Percentiles rank a stretch among this genome's conserved stretches.
These are phyloP conservation scores for Amyelois transitella DNA, from an alignment of 1,140 invertebrate species.

Conservation along the genomic window DNA sequence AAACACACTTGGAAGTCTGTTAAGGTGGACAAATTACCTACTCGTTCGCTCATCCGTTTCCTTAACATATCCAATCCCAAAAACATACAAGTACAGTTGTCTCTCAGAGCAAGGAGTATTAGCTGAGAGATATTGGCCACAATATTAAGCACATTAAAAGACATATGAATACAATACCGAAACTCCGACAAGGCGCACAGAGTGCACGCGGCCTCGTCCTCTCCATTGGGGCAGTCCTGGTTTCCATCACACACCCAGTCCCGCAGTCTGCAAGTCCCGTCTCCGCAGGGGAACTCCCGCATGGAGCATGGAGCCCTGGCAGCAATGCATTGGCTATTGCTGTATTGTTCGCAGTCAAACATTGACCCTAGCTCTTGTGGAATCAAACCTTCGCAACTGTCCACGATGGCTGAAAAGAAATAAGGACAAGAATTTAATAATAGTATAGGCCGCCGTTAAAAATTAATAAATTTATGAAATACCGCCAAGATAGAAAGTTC, in stretches of 20 bases:
- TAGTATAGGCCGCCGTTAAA: too few species aligned
- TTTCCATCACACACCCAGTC: slow-evolving; percentile 81
- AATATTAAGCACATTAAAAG: neutral
- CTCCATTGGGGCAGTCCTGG: slow-evolving; percentile 78
- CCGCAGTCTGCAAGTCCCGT: slow-evolving; percentile 77
- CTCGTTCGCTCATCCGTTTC: too few species aligned
- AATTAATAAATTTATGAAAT: too few species aligned
- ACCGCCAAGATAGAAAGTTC: too few species aligned
- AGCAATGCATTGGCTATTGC: slow-evolving; percentile 68
- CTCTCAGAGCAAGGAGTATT: neutral
- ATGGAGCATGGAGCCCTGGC: slow-evolving; percentile 68
- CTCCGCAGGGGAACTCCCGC: slow-evolving; percentile 78
- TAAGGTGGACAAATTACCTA: too few species aligned
- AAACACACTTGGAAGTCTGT: too few species aligned
- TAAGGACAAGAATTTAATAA: neutral
- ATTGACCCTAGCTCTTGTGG: slow-evolving; percentile 71
- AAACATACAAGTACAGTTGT: too few species aligned
- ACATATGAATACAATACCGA: slow-evolving; percentile 65
- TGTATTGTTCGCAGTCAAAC: slow-evolving; percentile 76
- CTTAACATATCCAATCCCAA: too few species aligned
- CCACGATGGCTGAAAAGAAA: slow-evolving; percentile 54
- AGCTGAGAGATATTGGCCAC: neutral
- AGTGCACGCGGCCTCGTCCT: slow-evolving; percentile 79
- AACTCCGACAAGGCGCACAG: slow-evolving; percentile 74
- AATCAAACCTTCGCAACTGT: slow-evolving; percentile 78